Conservation (phyloP, 2,797 vertebrate species). For the Oreonectes daqikongensis region DNA sequence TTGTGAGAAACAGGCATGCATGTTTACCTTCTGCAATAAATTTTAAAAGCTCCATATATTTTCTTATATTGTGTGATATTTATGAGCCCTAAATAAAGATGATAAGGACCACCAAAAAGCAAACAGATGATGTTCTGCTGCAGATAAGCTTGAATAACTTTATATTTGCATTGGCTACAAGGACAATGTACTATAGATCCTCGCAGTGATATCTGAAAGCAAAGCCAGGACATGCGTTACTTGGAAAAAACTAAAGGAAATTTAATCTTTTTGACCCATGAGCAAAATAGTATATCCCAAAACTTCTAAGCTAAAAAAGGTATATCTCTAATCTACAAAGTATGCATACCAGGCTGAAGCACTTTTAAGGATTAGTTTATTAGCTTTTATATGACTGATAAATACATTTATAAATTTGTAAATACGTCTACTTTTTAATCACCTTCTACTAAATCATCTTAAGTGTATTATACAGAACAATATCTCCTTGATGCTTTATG, state of each 20-base stretch:
- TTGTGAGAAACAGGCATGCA: constrained; percentile 36
- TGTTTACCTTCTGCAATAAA: constrained; percentile 43
- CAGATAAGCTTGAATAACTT: neutral
- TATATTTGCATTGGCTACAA: neutral
- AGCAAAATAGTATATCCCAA: constrained; percentile 14
- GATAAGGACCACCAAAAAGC: constrained; percentile 27
- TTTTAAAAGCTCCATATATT: constrained; percentile 36
- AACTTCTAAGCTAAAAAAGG: neutral
- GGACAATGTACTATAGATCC: neutral
- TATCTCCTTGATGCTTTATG: too few species aligned
- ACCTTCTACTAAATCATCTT: too few species aligned
- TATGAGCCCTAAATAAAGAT: constrained; percentile 36
- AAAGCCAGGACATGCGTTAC: neutral
- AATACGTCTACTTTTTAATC: too few species aligned
- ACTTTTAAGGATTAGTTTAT: too few species aligned
- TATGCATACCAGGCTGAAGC: too few species aligned
- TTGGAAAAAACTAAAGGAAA: constrained; percentile 20
- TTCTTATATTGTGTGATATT: constrained; percentile 7
- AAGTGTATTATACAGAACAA: too few species aligned
- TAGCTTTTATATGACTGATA: too few species aligned
- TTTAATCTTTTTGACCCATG: constrained; percentile 17
- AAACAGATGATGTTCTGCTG: constrained; percentile 23
- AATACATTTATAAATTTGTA: too few species aligned
- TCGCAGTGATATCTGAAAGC: neutral
- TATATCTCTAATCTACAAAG: too few species aligned